These are phyloP conservation scores for Anisognathus igniventris DNA, from an alignment of 2,797 vertebrate genomes.

Conservation along the genomic window DNA sequence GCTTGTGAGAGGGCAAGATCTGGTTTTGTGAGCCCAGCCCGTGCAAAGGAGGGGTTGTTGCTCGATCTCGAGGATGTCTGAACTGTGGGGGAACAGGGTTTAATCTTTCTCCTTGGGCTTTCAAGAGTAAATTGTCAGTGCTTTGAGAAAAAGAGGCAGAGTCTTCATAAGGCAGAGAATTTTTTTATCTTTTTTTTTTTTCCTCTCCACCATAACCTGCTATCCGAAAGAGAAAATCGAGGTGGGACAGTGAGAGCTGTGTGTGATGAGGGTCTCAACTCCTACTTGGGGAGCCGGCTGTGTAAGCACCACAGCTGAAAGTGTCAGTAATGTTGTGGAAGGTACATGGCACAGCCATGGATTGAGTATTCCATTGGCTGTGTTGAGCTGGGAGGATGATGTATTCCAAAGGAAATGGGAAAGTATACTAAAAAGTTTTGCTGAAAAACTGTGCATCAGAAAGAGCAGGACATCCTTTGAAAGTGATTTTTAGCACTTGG, in stretches of 20 bases:
- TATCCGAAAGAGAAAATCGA: background rate
- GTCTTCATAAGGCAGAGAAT: background rate
- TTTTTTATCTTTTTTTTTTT: rapidly evolving
- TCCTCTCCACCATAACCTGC: background rate
- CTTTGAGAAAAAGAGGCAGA: background rate
- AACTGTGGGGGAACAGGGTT: background rate
- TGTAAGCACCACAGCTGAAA: background rate
- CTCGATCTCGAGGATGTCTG: background rate
- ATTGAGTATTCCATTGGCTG: rapidly evolving
- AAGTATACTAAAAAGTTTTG: background rate
- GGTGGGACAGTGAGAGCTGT: background rate
- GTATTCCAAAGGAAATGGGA: background rate
- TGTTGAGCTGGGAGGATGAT: background rate
- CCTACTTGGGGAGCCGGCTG: background rate
- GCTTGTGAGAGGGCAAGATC: background rate
- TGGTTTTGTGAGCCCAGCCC: background rate
- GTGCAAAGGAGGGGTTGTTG: background rate
- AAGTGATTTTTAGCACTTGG: background rate
- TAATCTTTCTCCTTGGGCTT: background rate
- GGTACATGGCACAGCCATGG: background rate
- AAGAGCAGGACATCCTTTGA: background rate
- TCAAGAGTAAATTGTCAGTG: background rate
- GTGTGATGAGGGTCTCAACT: background rate
- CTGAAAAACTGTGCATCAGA: background rate
- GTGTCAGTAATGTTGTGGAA: background rate